Conservation (phyloP, 2,113 vertebrate species). For the Cervus canadensis region DNA sequence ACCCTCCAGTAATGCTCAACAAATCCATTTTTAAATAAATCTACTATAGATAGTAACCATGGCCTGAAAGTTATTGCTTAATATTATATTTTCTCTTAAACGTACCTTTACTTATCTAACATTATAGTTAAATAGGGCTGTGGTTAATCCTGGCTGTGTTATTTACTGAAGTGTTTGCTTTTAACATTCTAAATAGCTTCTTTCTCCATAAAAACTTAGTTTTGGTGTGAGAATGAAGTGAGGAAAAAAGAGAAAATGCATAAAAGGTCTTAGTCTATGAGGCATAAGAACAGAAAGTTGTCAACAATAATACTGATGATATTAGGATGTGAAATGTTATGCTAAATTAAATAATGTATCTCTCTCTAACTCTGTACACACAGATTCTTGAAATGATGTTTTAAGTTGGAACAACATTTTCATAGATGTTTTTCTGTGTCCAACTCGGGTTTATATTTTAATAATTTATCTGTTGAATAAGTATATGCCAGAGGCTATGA, state of each 20-base stretch:
- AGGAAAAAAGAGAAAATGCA: not conserved
- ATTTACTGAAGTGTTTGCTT: not conserved
- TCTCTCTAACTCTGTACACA: not conserved
- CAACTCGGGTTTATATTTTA: not conserved
- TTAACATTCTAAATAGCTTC: not conserved
- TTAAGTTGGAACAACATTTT: not conserved
- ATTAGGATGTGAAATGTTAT: not conserved
- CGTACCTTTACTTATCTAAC: not conserved
- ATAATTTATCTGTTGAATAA: not conserved
- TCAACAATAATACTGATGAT: not conserved
- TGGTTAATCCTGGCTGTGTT: not conserved
- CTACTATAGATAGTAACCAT: not conserved
- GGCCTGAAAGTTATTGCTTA: not conserved
- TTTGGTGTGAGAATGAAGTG: not conserved
- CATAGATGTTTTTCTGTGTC: not conserved
- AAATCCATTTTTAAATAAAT: not conserved
- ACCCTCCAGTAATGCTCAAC: not conserved
- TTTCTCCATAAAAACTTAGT: not conserved
- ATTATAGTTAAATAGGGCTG: not conserved
- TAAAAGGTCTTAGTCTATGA: not conserved
- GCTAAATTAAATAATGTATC: not conserved
- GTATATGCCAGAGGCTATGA: not conserved
- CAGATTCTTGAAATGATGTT: not conserved
- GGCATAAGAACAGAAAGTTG: not conserved
- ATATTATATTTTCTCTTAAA: not conserved